Evolutionary conservation across 2,888 invertebrate species (phyloP).

Genomic region (Plagodis pulveraria): DNA sequence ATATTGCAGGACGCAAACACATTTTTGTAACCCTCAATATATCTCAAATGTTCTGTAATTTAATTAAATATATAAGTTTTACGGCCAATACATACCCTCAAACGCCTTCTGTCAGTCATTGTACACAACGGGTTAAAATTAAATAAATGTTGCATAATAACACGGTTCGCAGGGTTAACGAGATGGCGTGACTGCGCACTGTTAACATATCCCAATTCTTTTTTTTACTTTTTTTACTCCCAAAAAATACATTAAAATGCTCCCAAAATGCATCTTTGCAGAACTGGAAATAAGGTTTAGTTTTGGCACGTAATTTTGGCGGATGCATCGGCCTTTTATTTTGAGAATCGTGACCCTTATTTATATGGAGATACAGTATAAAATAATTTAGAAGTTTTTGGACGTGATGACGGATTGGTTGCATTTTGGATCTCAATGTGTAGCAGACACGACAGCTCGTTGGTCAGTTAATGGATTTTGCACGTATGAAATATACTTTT

Average conservation of each 20-base stretch:
- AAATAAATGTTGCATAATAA: slow-evolving; percentile 81
- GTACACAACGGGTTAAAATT: slow-evolving; percentile 59
- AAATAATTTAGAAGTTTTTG: not conserved
- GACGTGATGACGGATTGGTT: slow-evolving; percentile 67
- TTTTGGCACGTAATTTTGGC: slow-evolving; percentile 1
- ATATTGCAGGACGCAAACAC: too few relatives aligned
- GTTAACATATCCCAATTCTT: slow-evolving; percentile 70
- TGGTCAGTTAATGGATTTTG: slow-evolving; percentile 61
- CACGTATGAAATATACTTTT: slow-evolving; percentile 46
- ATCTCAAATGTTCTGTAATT: too few relatives aligned
- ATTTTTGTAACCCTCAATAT: too few relatives aligned
- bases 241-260: slow-evolving; percentile 6
- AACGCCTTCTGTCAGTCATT: slow-evolving; percentile 22
- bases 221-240: slow-evolving; percentile 33
- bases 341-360: slow-evolving; percentile 3
- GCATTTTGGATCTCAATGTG: slow-evolving; percentile 43
- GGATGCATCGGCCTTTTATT: not conserved
- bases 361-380: slow-evolving; percentile 1
- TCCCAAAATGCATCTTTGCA: slow-evolving; percentile 14
- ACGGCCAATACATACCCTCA: not conserved
- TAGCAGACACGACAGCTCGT: slow-evolving; percentile 53
- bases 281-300: slow-evolving; percentile 6
- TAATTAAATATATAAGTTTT: too few relatives aligned
- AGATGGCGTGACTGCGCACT: slow-evolving; percentile 79
- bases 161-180: slow-evolving; percentile 70